phyloP scores from a whole-genome alignment of 1,140 invertebrate species.

The Zaprionus nigranus region DNA sequence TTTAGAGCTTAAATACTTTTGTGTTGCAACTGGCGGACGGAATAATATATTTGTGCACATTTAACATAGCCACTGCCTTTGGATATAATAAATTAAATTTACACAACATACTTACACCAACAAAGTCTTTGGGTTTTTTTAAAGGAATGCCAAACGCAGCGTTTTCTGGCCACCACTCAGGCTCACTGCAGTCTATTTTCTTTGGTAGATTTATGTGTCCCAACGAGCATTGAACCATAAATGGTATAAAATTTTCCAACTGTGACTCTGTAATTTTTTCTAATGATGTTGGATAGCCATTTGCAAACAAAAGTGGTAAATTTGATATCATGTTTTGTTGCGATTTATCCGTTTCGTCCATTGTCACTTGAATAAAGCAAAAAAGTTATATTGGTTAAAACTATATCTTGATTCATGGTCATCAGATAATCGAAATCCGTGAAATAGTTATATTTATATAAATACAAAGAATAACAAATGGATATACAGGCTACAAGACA shows the following conservation, averaged over 20 bases:
- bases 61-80: too few relatives aligned
- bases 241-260: slow-evolving; percentile 89
- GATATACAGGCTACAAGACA: too few relatives aligned
- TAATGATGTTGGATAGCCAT: slow-evolving; percentile 89
- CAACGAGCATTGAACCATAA: slow-evolving; percentile 90
- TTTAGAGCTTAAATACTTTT: too few relatives aligned
- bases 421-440: too few relatives aligned
- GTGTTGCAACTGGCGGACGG: too few relatives aligned
- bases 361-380: slow-evolving; percentile 49
- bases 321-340: slow-evolving; percentile 85
- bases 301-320: slow-evolving; percentile 89
- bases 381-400: neutral
- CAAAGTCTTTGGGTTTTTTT: slow-evolving; percentile 85
- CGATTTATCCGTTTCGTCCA: slow-evolving; percentile 79
- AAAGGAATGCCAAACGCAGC: slow-evolving; percentile 88
- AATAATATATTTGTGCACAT: too few relatives aligned
- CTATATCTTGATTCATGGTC: too few relatives aligned
- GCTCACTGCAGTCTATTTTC: slow-evolving; percentile 84
- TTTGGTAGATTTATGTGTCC: slow-evolving; percentile 87
- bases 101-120: slow-evolving; percentile 82
- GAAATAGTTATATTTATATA: too few relatives aligned
- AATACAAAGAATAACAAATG: too few relatives aligned
- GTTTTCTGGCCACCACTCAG: slow-evolving; percentile 89
- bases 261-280: slow-evolving; percentile 87
- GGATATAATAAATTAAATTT: neutral